A percentile compares a stretch with the other conserved stretches of the same genome.
Evolutionary conservation across 2,797 vertebrate species (phyloP).

Genomic region (Gymnocypris eckloni): DNA sequence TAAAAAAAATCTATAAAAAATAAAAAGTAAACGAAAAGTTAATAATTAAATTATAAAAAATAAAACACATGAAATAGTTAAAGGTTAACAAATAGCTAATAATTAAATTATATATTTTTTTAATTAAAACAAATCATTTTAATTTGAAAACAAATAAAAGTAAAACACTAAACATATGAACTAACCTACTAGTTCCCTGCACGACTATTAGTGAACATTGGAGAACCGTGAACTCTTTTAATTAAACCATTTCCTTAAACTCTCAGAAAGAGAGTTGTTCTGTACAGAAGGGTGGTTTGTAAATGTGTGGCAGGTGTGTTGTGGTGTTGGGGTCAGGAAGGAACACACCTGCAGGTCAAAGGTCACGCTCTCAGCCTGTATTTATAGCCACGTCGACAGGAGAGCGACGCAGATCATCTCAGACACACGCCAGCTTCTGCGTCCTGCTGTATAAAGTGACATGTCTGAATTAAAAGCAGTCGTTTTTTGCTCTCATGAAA

Average conservation of each 20-base stretch:
- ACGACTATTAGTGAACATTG: background rate
- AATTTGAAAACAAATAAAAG: background rate
- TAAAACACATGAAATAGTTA: background rate
- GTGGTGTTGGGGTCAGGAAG: background rate
- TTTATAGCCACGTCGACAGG: background rate
- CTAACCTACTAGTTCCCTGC: background rate
- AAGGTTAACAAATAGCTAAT: background rate
- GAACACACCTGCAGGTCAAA: constrained; percentile 61
- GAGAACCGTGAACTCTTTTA: background rate
- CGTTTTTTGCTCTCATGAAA: background rate
- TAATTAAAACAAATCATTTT: too few relatives aligned
- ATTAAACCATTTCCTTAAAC: background rate
- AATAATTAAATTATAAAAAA: too few relatives aligned
- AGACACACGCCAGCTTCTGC: background rate
- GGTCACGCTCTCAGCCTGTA: constrained; percentile 38
- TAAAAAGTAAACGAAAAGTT: background rate
- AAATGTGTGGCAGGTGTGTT: constrained; percentile 57
- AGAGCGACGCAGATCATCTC: background rate
- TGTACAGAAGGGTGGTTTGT: constrained; percentile 38
- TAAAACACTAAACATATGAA: background rate
- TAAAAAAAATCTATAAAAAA: background rate
- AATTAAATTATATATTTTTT: background rate
- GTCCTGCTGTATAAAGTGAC: background rate
- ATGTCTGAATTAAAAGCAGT: background rate
- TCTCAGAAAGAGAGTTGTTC: background rate